Evolutionary conservation across 2,888 invertebrate species (phyloP), one percentile per base, ranked within the genome.

Genomic region (Epirrita christyi): DNA sequence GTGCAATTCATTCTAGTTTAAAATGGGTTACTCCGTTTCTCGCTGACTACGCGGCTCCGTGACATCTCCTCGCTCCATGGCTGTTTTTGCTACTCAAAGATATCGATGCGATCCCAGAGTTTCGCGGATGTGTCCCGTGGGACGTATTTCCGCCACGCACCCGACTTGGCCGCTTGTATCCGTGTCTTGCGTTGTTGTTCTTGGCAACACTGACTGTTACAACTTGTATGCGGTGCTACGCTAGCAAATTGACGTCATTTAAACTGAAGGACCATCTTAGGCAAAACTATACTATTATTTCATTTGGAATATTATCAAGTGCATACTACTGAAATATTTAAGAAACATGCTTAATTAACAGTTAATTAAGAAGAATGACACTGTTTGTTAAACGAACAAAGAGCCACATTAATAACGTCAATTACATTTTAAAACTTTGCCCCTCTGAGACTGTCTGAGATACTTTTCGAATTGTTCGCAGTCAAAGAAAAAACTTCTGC

Each of bases 1-100:
- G 81, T 83, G 85, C 88, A 88, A 89, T 89, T 89, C 87, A 89
- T 89, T 87, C 86, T 85, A 83, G 85, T 87, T 88, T 87, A 86
- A 88, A 88, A 88, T 88, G 83, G 89, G 88, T 88, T 87, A 87
- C 83, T 86, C 83, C 81, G 83, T 85, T 88, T 86, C 83, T 80
- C 83, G 87, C 85, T 88, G 88, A 88, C 86, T 85, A 78, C 78
- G 84, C 86, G 81, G 75, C 76, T 83, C 80, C 74, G 81, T 86
- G 86, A 87, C 87, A 86, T 81, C 79, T 75, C 76, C 76, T 80
- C 80, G 68, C 71, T 69, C 68, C 68, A 56, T 63, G 70, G 79
- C 80, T 79, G 79, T 81, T 83, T 83, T 81, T 81, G 73, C 71
- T 64, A 59, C 70, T 73, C 73, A 66, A 58, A 75, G 76, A 78